phyloP scores from a whole-genome alignment of 2,797 vertebrate genomes.

The Chlorospingus flavigularis region DNA sequence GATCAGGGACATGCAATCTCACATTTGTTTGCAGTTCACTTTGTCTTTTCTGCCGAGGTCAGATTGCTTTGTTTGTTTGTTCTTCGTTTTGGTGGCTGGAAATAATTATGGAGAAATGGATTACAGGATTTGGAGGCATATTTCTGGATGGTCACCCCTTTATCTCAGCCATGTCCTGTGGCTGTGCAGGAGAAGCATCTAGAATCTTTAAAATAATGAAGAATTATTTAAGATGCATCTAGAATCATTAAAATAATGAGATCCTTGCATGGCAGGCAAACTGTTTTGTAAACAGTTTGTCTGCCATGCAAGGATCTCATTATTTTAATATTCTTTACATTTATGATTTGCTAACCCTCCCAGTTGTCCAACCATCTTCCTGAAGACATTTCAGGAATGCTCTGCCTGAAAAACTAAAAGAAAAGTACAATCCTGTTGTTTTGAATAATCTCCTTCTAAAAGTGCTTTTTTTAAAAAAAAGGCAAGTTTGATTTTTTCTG shows the following conservation, averaged over 20 bases:
- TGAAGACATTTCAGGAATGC: neutral
- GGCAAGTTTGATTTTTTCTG: fast-evolving
- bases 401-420: neutral
- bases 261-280: too few relatives aligned
- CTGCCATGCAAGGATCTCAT: neutral
- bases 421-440: neutral
- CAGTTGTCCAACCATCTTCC: neutral
- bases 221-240: too few relatives aligned
- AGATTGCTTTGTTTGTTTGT: slow-evolving; percentile 35
- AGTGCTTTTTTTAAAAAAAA: neutral
- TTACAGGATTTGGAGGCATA: neutral
- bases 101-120: slow-evolving; percentile 15
- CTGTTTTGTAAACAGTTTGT: neutral
- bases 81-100: neutral
- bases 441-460: neutral
- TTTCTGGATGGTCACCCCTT: neutral
- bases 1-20: neutral
- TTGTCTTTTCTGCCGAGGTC: slow-evolving; percentile 22
- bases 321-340: neutral
- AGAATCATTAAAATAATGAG: too few relatives aligned
- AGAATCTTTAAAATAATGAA: neutral
- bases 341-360: neutral
- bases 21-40: slow-evolving; percentile 41
- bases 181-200: neutral
- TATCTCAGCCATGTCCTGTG: neutral